phyloP scores from a whole-genome alignment of 2,888 invertebrate species.

The Ormyrus thymus region DNA sequence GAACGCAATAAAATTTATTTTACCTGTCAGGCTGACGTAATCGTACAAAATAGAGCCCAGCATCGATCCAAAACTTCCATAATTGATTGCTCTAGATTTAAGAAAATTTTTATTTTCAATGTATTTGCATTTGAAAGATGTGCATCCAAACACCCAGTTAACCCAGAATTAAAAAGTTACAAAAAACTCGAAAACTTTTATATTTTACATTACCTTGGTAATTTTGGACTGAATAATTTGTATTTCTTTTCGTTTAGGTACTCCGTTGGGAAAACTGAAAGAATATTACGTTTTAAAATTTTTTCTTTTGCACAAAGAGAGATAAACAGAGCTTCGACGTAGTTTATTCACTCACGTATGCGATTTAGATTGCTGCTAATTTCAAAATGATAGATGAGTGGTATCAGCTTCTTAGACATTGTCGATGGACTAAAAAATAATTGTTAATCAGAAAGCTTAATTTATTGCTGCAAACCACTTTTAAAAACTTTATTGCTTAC shows the following conservation, averaged over 20 bases:
- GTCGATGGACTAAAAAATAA: conserved; percentile 39
- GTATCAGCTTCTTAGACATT: conserved; percentile 45
- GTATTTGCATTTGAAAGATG: not conserved
- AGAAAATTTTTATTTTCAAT: not conserved
- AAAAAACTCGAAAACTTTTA: not conserved
- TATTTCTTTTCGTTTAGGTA: conserved; percentile 50
- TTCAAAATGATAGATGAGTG: conserved; percentile 51
- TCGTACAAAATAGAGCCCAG: conserved; percentile 52
- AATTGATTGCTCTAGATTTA: conserved; percentile 41
- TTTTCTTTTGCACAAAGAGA: not conserved
- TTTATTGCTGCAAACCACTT: not conserved
- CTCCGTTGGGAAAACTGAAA: conserved; percentile 47
- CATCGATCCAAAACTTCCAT: conserved; percentile 55
- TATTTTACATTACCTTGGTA: conserved; percentile 39
- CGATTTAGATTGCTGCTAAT: conserved; percentile 45
- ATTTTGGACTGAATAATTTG: conserved; percentile 41
- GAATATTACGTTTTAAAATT: not conserved
- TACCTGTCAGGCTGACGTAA: conserved; percentile 53
- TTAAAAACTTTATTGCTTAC: conserved; percentile 18
- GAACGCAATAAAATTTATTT: not conserved
- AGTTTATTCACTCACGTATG: conserved; percentile 36
- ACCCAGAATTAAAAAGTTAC: not conserved
- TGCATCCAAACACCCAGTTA: too few relatives aligned
- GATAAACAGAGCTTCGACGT: too few relatives aligned
- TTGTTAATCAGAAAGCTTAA: not conserved